phyloP scores from a whole-genome alignment of 2,113 vertebrate species.

The Rhinolophus ferrumequinum region DNA sequence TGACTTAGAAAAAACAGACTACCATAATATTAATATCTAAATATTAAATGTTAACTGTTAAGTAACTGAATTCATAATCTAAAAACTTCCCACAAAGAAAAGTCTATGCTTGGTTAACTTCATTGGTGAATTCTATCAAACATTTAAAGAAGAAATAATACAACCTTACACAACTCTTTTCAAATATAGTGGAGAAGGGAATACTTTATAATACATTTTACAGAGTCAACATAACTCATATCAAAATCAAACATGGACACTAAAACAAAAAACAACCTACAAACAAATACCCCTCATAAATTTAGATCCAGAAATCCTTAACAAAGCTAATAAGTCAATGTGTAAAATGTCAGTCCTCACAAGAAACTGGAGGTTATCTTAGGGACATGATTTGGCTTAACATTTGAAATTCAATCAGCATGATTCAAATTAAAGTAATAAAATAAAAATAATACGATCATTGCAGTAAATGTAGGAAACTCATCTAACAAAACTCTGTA shows the following conservation, averaged over 20 bases:
- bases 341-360: not conserved
- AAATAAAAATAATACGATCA: not conserved
- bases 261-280: not conserved
- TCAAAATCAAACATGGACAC: not conserved
- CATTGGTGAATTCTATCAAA: not conserved
- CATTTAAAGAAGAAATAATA: not conserved
- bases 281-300: not conserved
- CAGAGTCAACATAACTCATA: not conserved
- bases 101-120: not conserved
- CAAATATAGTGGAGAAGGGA: not conserved
- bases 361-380: not conserved
- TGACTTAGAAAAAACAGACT: not conserved
- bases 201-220: not conserved
- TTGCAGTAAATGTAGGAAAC: not conserved
- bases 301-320: not conserved
- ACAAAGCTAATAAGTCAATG: not conserved
- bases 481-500: not conserved
- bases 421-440: not conserved
- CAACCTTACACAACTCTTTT: not conserved
- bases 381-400: not conserved
- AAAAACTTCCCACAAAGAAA: not conserved
- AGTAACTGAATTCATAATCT: not conserved
- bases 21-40: not conserved
- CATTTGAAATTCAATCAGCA: constrained; percentile 10
- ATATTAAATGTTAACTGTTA: not conserved